phyloP scores from a whole-genome alignment of 2,888 invertebrate species.

The Nineta flava region DNA sequence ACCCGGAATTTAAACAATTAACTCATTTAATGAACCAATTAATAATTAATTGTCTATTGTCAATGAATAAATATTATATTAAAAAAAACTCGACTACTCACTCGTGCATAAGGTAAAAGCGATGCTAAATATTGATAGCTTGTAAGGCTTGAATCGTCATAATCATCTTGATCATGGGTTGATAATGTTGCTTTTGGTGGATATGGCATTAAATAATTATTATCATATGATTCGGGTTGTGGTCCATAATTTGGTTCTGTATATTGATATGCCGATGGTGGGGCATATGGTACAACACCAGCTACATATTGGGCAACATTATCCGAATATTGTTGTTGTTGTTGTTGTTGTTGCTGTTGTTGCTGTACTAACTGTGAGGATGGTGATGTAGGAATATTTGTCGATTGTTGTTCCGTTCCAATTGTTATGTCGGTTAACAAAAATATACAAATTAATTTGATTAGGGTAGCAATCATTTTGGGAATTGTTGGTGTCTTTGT shows the following conservation, averaged over 20 bases:
- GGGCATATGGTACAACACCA: neutral
- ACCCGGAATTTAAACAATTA: too few relatives aligned
- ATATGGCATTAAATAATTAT: constrained; percentile 3
- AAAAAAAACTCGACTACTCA: neutral
- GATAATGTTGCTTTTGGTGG: neutral
- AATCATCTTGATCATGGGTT: neutral
- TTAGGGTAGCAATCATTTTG: too few relatives aligned
- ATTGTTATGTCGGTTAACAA: too few relatives aligned
- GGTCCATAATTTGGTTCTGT: constrained; percentile 7
- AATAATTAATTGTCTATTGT: too few relatives aligned
- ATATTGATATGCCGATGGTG: constrained; percentile 1
- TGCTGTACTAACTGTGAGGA: too few relatives aligned
- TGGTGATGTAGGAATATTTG: too few relatives aligned
- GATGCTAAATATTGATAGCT: constrained; percentile 1
- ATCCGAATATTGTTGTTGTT: neutral
- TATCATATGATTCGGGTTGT: neutral
- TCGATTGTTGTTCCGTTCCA: too few relatives aligned
- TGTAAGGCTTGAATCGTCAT: neutral
- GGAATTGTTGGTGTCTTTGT: too few relatives aligned
- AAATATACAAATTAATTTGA: too few relatives aligned
- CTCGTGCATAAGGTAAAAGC: constrained; percentile 1
- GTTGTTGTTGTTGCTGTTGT: neutral
- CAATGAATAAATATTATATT: neutral
- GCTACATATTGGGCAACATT: constrained; percentile 2
- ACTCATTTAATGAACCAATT: too few relatives aligned